Evolutionary conservation across 2,113 vertebrate species (phyloP).

Genomic region (Beaufortia kweichowensis): DNA sequence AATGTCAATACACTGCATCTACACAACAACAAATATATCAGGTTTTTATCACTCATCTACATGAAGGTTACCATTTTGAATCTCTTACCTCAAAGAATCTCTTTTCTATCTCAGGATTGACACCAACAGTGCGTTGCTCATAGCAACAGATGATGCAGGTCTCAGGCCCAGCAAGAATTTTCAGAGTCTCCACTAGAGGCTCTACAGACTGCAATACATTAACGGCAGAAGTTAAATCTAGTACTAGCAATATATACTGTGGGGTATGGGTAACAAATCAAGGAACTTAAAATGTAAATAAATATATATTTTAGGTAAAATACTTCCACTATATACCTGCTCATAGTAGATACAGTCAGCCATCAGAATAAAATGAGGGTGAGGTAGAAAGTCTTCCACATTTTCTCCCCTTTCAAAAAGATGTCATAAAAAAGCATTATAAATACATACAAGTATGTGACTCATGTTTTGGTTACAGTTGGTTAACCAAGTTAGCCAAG

Average conservation of each 20-base stretch:
- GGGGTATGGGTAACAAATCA: background rate
- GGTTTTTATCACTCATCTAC: too few relatives aligned
- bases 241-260: background rate
- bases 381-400: conserved; percentile 77
- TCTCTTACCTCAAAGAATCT: conserved; percentile 87
- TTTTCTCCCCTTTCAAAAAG: conserved; percentile 83
- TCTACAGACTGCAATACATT: conserved; percentile 79
- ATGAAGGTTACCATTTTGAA: background rate
- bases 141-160: conserved; percentile 94
- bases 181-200: conserved; percentile 88
- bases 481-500: background rate
- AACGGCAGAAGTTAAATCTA: background rate
- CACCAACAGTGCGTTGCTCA: conserved; percentile 89
- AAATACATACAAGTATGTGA: background rate
- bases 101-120: conserved; percentile 90
- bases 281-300: background rate
- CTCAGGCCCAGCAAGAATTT: conserved; percentile 80
- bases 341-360: conserved; percentile 99
- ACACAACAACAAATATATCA: too few relatives aligned
- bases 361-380: conserved; percentile 88
- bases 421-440: background rate
- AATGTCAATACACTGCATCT: too few relatives aligned
- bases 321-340: conserved; percentile 74
- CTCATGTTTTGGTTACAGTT: background rate
- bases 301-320: background rate